Evolutionary conservation across 2,888 invertebrate genomes (phyloP).

Genomic region (Drosophila kokeensis): DNA sequence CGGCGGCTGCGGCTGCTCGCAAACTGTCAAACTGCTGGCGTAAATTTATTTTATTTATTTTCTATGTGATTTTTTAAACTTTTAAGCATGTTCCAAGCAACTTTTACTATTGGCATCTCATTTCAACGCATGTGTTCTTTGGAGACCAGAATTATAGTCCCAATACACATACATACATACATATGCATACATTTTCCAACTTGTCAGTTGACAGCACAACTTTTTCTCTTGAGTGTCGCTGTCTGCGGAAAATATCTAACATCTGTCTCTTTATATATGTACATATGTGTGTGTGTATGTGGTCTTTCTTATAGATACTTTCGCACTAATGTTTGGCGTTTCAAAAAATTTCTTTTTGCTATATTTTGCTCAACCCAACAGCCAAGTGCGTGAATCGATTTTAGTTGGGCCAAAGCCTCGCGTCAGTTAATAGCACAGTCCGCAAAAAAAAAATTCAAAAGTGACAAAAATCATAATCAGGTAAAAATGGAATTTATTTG

Average conservation of each 20-base stretch:
- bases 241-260: slow-evolving; percentile 16
- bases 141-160: slow-evolving; percentile 21
- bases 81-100: slow-evolving; percentile 49
- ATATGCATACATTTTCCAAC: slow-evolving; percentile 30
- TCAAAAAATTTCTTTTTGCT: slow-evolving; percentile 46
- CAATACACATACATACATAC: slow-evolving; percentile 14
- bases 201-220: slow-evolving; percentile 50
- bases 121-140: slow-evolving; percentile 49
- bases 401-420: slow-evolving; percentile 82
- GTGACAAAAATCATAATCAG: slow-evolving; percentile 20
- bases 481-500: slow-evolving; percentile 38
- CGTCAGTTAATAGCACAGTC: slow-evolving; percentile 75
- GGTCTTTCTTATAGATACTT: slow-evolving; percentile 47
- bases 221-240: slow-evolving; percentile 55
- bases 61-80: slow-evolving; percentile 63
- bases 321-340: slow-evolving; percentile 50
- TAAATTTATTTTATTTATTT: slow-evolving; percentile 77
- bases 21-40: slow-evolving; percentile 66
- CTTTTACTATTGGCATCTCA: slow-evolving; percentile 55
- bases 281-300: slow-evolving; percentile 23
- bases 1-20: slow-evolving; percentile 72
- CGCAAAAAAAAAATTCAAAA: slow-evolving; percentile 34
- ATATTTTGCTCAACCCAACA: slow-evolving; percentile 66
- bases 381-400: slow-evolving; percentile 65
- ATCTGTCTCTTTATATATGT: not conserved